A percentile compares a stretch with the other conserved stretches of the same genome.
Conservation (phyloP, 2,888 invertebrate species). For the Antheraea assamensis region DNA sequence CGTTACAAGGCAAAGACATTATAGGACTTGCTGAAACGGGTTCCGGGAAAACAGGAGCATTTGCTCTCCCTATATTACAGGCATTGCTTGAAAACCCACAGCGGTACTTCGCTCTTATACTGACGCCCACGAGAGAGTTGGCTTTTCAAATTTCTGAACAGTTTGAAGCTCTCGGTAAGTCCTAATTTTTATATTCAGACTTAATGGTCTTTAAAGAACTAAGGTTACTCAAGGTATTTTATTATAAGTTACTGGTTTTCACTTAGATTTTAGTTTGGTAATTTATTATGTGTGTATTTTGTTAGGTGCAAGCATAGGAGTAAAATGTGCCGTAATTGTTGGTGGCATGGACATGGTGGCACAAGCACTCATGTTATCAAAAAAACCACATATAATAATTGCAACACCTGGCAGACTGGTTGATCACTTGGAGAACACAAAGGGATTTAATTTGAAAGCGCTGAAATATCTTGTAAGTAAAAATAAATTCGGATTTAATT, state of each 20-base stretch:
- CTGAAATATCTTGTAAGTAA: slow-evolving; percentile 91
- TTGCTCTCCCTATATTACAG: slow-evolving; percentile 97
- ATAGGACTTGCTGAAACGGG: slow-evolving; percentile 89
- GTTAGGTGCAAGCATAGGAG: slow-evolving; percentile 92
- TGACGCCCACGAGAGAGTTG: slow-evolving; percentile 98
- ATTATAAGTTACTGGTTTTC: background rate
- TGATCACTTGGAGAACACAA: slow-evolving; percentile 98
- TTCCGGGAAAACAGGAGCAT: slow-evolving; percentile 98
- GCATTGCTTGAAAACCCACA: slow-evolving; percentile 95
- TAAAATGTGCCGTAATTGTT: slow-evolving; percentile 97
- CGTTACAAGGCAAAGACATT: slow-evolving; percentile 90
- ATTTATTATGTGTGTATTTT: slow-evolving; percentile 5
- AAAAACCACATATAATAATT: slow-evolving; percentile 98
- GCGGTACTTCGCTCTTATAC: slow-evolving; percentile 94
- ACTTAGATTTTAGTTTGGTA: slow-evolving; percentile 62
- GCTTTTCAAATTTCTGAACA: slow-evolving; percentile 99
- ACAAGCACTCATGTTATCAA: slow-evolving; percentile 94
- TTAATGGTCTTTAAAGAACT: background rate
- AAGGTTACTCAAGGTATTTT: background rate
- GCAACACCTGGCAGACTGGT: slow-evolving; percentile 98
- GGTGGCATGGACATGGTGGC: slow-evolving; percentile 99
- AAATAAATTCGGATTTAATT: background rate
- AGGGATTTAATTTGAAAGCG: slow-evolving; percentile 95
- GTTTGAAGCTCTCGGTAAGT: slow-evolving; percentile 95
- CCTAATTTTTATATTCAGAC: background rate